A percentile compares a stretch with the other conserved stretches of the same genome.
Conservation (phyloP, 2,113 vertebrate species). For the Mustela lutreola region DNA sequence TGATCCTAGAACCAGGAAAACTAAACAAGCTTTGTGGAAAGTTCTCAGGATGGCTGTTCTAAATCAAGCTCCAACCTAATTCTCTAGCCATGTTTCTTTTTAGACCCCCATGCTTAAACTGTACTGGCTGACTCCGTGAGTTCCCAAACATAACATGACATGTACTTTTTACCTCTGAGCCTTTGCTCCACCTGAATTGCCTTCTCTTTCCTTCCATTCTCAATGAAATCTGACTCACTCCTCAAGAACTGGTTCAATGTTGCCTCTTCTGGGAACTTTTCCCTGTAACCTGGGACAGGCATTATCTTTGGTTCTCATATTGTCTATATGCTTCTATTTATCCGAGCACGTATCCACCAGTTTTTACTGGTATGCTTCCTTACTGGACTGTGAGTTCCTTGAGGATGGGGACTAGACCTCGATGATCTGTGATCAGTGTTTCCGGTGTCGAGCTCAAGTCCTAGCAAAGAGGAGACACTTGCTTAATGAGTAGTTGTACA, state of each 20-base stretch:
- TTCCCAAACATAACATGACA: background rate
- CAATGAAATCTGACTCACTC: slow-evolving; percentile 15
- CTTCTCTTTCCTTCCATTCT: slow-evolving; percentile 51
- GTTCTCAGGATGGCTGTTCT: background rate
- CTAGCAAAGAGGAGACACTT: slow-evolving; percentile 9
- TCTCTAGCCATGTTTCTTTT: slow-evolving; percentile 21
- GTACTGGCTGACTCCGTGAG: background rate
- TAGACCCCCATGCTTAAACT: background rate
- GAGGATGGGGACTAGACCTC: background rate
- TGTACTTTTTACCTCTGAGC: background rate
- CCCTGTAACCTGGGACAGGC: background rate
- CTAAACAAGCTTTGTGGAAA: slow-evolving; percentile 46
- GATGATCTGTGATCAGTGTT: background rate
- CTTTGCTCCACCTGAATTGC: slow-evolving; percentile 26
- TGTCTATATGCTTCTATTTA: background rate
- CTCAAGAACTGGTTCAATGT: background rate
- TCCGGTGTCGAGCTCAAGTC: background rate
- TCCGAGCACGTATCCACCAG: background rate
- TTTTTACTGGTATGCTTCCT: background rate
- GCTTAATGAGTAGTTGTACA: background rate
- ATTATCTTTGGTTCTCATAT: slow-evolving; percentile 32
- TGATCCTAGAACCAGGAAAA: slow-evolving; percentile 38
- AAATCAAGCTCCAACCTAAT: background rate
- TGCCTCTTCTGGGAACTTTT: background rate
- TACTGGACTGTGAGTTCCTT: slow-evolving; percentile 37